Conservation (phyloP, 2,888 invertebrate genomes). For the Alloplasta piceator region DNA sequence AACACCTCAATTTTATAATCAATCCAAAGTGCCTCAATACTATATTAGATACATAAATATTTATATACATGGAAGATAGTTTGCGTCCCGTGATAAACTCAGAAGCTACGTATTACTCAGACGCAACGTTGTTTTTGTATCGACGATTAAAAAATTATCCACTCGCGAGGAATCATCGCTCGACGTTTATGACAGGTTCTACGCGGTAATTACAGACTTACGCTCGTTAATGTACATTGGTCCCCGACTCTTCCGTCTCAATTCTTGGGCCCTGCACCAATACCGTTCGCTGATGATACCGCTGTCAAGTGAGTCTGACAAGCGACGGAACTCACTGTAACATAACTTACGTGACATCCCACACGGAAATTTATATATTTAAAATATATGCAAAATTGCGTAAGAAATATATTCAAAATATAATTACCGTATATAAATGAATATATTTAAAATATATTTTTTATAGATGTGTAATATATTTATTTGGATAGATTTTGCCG, state of each 20-base stretch:
- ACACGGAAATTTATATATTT: no score
- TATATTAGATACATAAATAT: conserved; percentile 16
- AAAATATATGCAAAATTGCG: no score
- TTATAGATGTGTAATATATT: no score
- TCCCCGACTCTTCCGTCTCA: conserved; percentile 61
- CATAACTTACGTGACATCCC: conserved; percentile 65
- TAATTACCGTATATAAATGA: no score
- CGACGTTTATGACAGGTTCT: conserved; percentile 67
- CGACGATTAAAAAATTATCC: conserved; percentile 67
- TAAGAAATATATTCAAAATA: no score
- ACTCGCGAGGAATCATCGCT: conserved; percentile 59
- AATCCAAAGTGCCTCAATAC: conserved; percentile 53
- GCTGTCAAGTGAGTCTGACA: conserved; percentile 37
- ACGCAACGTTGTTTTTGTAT: conserved; percentile 26
- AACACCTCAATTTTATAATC: conserved; percentile 63
- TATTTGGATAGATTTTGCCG: no score
- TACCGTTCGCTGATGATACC: conserved; percentile 24
- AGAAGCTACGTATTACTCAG: conserved; percentile 12
- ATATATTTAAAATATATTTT: no score
- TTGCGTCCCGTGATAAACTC: not conserved
- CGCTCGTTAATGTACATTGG: conserved; percentile 42
- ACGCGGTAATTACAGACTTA: conserved; percentile 66
- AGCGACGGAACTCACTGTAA: conserved; percentile 22
- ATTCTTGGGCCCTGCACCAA: conserved; percentile 25
- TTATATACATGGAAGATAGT: not conserved